These are phyloP conservation scores for Tetheella fluctuosa DNA, from an alignment of 2,888 invertebrate species.

Conservation along the genomic window DNA sequence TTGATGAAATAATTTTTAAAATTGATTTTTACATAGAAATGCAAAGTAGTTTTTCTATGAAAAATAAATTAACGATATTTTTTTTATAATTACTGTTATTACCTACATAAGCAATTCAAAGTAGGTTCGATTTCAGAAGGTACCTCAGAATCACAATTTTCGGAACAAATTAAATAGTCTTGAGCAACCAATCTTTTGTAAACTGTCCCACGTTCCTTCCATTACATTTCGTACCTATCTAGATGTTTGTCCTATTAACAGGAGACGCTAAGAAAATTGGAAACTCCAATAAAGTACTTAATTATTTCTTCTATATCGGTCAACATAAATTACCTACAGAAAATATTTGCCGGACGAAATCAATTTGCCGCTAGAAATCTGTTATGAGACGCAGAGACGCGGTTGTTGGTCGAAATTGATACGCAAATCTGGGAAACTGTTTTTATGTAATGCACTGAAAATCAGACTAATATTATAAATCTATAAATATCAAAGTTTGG, in stretches of 20 bases:
- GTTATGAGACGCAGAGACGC: slow-evolving; percentile 9
- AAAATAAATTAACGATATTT: no score
- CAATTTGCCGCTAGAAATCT: slow-evolving; percentile 26
- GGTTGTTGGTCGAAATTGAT: slow-evolving; percentile 18
- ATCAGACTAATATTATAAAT: background rate
- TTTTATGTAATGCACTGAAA: background rate
- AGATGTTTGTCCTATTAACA: slow-evolving; percentile 9
- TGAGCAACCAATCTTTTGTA: background rate
- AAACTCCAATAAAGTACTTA: slow-evolving; percentile 15
- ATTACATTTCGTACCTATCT: slow-evolving; percentile 7
- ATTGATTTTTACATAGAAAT: no score
- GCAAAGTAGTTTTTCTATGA: no score
- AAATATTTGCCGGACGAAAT: slow-evolving; percentile 24
- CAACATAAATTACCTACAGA: slow-evolving; percentile 23
- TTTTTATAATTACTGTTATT: no score
- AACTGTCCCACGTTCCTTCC: background rate
- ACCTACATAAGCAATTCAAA: background rate
- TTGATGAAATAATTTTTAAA: no score
- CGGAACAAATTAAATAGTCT: slow-evolving; percentile 2
- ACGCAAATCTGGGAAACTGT: slow-evolving; percentile 10
- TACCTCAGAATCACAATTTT: background rate
- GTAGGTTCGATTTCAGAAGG: background rate
- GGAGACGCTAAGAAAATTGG: slow-evolving; percentile 8
- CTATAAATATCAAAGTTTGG: no score
- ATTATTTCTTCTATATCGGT: slow-evolving; percentile 19